phyloP scores from a whole-genome alignment of 1,140 invertebrate species.

The Drosophila bocqueti region DNA sequence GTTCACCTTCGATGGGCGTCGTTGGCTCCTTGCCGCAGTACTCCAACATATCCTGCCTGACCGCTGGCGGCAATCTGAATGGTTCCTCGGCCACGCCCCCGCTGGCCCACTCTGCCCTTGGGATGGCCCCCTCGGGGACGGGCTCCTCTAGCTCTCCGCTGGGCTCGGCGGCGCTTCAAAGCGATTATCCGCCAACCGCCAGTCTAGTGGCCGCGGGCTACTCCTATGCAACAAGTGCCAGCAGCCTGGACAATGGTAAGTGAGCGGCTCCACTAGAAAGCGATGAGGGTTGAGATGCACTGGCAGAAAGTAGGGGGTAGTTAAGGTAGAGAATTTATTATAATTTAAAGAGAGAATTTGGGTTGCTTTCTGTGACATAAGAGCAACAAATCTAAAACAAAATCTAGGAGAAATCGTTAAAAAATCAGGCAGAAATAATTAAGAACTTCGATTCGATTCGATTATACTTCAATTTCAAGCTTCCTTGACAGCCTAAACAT shows the following conservation, averaged over 20 bases:
- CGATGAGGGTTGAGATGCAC: slow-evolving; percentile 16
- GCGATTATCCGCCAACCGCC: slow-evolving; percentile 75
- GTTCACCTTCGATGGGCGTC: slow-evolving; percentile 46
- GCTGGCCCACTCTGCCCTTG: slow-evolving; percentile 67
- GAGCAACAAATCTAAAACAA: background rate
- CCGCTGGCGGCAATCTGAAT: slow-evolving; percentile 63
- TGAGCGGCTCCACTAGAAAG: slow-evolving; percentile 21
- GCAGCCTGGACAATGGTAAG: slow-evolving; percentile 82
- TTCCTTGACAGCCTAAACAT: no score
- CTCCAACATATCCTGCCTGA: slow-evolving; percentile 75
- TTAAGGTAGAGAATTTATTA: background rate
- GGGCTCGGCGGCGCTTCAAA: slow-evolving; percentile 65
- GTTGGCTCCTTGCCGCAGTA: slow-evolving; percentile 71
- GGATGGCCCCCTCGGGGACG: slow-evolving; percentile 28
- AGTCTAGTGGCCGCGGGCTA: slow-evolving; percentile 78
- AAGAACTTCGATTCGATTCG: no score
- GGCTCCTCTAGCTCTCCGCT: slow-evolving; percentile 53
- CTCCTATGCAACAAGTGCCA: slow-evolving; percentile 78
- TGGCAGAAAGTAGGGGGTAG: background rate
- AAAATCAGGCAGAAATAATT: background rate
- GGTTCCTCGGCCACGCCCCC: slow-evolving; percentile 65
- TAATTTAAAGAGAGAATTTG: fast-evolving
- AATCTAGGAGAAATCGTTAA: no score
- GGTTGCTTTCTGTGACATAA: fast-evolving
- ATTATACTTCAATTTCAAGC: no score